Conservation (phyloP, 2,888 invertebrate species). For the Tromatobia lineatoria region DNA sequence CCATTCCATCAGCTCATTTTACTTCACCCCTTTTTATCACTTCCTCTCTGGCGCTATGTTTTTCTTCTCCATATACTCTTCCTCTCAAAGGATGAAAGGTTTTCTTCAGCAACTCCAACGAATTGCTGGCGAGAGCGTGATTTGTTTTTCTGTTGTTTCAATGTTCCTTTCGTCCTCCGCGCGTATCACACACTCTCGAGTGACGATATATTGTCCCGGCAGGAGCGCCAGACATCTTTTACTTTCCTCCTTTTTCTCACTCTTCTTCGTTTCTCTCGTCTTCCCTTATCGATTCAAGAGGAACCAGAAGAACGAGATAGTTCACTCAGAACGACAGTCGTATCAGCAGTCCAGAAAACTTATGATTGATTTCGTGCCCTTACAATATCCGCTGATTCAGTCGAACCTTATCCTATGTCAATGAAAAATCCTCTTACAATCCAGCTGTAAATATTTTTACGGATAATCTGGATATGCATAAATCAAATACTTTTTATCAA, state of each 20-base stretch:
- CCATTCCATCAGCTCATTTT: slow-evolving; percentile 49
- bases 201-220: slow-evolving; percentile 61
- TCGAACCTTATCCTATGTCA: neutral
- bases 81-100: slow-evolving; percentile 42
- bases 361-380: slow-evolving; percentile 50
- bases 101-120: slow-evolving; percentile 42
- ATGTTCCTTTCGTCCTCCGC: slow-evolving; percentile 55
- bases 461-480: neutral
- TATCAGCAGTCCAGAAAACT: slow-evolving; percentile 44
- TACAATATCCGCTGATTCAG: slow-evolving; percentile 38
- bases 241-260: slow-evolving; percentile 22
- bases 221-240: slow-evolving; percentile 49
- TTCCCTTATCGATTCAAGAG: slow-evolving; percentile 57
- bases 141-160: slow-evolving; percentile 69
- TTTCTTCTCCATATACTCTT: slow-evolving; percentile 23
- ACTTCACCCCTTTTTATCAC: slow-evolving; percentile 51
- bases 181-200: slow-evolving; percentile 54
- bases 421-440: neutral
- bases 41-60: slow-evolving; percentile 37
- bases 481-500: neutral
- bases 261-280: slow-evolving; percentile 21
- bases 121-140: slow-evolving; percentile 63
- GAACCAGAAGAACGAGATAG: slow-evolving; percentile 49
- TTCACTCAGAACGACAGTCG: slow-evolving; percentile 27
- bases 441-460: slow-evolving; percentile 4